Percentiles rank a stretch among this genome's conserved stretches.
phyloP scores from a whole-genome alignment of 2,888 invertebrate genomes.

The Bibio marci region DNA sequence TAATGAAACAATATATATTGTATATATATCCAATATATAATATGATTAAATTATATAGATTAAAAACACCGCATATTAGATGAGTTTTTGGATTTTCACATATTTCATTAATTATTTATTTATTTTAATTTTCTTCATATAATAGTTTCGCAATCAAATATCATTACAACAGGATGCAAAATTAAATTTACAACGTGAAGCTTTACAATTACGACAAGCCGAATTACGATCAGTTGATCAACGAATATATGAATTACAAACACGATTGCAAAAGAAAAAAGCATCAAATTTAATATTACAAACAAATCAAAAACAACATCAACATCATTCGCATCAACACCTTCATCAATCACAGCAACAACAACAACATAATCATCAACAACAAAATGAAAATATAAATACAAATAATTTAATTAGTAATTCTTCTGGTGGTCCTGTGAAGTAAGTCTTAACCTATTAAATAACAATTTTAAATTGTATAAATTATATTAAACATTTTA shows the following conservation, averaged over 20 bases:
- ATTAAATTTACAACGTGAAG: constrained; percentile 74
- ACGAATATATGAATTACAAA: constrained; percentile 84
- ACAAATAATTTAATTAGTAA: constrained; percentile 24
- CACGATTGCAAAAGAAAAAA: constrained; percentile 73
- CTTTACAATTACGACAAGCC: constrained; percentile 72
- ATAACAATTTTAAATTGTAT: neutral
- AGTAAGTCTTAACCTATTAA: neutral
- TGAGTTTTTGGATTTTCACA: too few relatives aligned
- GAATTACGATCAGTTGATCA: constrained; percentile 87
- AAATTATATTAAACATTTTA: neutral
- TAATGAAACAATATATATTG: too few relatives aligned
- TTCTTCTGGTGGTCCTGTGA: neutral
- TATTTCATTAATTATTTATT: too few relatives aligned
- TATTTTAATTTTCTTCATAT: too few relatives aligned
- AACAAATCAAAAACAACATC: constrained; percentile 13
- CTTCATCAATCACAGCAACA: constrained; percentile 1
- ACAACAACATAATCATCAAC: constrained; percentile 11
- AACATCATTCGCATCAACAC: too few relatives aligned
- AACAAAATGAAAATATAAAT: constrained; percentile 28
- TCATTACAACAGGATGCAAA: constrained; percentile 89
- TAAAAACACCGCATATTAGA: too few relatives aligned
- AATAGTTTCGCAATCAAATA: constrained; percentile 78
- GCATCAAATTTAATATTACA: constrained; percentile 62
- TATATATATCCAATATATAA: too few relatives aligned
- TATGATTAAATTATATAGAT: too few relatives aligned